Percentiles rank a stretch among this genome's conserved stretches.
phyloP scores from a whole-genome alignment of 1,140 invertebrate species.

The Alviniconcha marisindica region DNA sequence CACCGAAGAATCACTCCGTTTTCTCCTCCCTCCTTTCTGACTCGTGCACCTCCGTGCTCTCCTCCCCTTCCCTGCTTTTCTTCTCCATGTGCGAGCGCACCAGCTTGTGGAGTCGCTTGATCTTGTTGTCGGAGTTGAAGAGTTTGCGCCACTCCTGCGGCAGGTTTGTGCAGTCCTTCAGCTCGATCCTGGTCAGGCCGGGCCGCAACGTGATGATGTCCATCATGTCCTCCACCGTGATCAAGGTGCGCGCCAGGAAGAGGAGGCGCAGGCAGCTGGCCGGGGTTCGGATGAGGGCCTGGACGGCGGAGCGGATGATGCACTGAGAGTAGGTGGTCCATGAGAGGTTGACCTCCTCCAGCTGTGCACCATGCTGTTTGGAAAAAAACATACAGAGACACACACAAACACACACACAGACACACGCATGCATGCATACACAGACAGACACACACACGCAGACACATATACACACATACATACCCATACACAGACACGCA shows the following conservation, averaged over 20 bases:
- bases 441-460: no score
- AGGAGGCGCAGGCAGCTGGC: background rate
- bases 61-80: background rate
- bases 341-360: constrained; percentile 1
- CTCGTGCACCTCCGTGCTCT: background rate
- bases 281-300: background rate
- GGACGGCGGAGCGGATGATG: background rate
- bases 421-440: background rate
- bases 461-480: no score
- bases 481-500: no score
- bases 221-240: background rate
- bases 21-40: background rate
- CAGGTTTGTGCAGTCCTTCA: background rate
- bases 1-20: no score
- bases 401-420: background rate
- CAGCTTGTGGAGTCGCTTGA: background rate
- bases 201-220: background rate
- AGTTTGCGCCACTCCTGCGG: background rate
- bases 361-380: background rate
- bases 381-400: background rate
- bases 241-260: background rate
- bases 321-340: constrained; percentile 16
- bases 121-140: background rate
- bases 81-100: background rate
- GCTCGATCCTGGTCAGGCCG: background rate